Percentiles rank a stretch among this genome's conserved stretches.
These are phyloP conservation scores for Chanos chanos DNA, from an alignment of 2,797 vertebrate species.

Conservation along the genomic window DNA sequence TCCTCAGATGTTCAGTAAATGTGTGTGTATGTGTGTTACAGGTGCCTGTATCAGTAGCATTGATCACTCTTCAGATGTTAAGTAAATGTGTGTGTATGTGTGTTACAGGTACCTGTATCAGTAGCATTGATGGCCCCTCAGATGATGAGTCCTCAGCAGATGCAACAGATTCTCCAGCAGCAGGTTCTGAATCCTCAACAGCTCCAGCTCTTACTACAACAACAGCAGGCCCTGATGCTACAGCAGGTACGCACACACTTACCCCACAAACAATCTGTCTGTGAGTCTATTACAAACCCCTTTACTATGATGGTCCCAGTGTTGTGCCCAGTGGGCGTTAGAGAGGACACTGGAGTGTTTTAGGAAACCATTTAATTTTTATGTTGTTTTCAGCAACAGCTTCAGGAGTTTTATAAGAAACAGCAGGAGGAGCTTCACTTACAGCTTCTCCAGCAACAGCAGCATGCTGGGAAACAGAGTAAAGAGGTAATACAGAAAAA, in stretches of 20 bases:
- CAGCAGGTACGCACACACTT: conserved; percentile 81
- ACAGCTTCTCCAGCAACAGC: conserved; percentile 96
- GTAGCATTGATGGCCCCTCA: conserved; percentile 97
- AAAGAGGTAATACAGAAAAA: conserved; percentile 94
- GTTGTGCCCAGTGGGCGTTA: too few relatives aligned
- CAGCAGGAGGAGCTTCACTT: conserved; percentile 98
- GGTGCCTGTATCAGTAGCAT: too few relatives aligned
- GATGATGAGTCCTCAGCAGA: conserved; percentile 93
- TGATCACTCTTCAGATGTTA: too few relatives aligned
- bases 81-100: conserved; percentile 8
- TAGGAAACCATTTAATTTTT: too few relatives aligned
- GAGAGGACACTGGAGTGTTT: too few relatives aligned
- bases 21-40: too few relatives aligned
- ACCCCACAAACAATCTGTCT: background rate
- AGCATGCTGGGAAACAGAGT: conserved; percentile 92
- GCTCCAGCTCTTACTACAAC: conserved; percentile 94
- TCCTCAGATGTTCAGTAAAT: too few relatives aligned
- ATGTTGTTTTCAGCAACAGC: conserved; percentile 96
- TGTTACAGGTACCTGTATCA: conserved; percentile 85
- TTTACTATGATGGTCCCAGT: conserved; percentile 44
- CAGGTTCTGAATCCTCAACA: conserved; percentile 95
- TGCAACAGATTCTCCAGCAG: conserved; percentile 92
- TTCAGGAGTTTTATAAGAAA: conserved; percentile 99
- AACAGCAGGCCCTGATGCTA: conserved; percentile 98
- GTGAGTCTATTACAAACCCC: too few relatives aligned